phyloP scores from a whole-genome alignment of 2,113 vertebrate species.

The Patagioenas fasciata region DNA sequence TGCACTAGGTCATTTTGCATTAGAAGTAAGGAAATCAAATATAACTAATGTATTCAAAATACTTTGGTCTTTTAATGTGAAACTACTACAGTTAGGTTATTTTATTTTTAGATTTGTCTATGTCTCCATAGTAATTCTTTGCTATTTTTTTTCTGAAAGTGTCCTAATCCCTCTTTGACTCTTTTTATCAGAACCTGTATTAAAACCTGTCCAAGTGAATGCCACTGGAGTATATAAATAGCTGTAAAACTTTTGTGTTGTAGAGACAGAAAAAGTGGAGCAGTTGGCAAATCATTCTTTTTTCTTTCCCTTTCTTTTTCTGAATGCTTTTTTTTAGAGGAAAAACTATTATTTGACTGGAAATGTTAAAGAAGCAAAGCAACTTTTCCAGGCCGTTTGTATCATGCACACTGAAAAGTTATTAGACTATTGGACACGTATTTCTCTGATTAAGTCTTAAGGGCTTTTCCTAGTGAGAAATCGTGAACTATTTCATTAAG shows the following conservation, averaged over 20 bases:
- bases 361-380: background rate
- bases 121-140: background rate
- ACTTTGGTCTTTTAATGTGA: background rate
- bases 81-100: background rate
- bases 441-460: background rate
- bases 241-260: background rate
- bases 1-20: fast-evolving
- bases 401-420: background rate
- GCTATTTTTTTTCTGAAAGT: background rate
- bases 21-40: background rate
- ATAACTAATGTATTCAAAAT: background rate
- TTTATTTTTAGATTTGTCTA: background rate
- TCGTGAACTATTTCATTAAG: background rate
- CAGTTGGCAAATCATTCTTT: background rate
- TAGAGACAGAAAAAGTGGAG: background rate
- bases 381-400: background rate
- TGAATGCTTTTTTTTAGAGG: background rate
- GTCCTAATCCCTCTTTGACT: background rate
- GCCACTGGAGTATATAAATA: background rate
- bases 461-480: background rate
- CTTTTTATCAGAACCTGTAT: background rate
- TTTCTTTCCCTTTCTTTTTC: background rate
- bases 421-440: background rate
- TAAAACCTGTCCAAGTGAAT: background rate
- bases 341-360: background rate